Base-by-base conservation (phyloP, 2,113 vertebrate species). In the Carlito syrichta region DNA sequence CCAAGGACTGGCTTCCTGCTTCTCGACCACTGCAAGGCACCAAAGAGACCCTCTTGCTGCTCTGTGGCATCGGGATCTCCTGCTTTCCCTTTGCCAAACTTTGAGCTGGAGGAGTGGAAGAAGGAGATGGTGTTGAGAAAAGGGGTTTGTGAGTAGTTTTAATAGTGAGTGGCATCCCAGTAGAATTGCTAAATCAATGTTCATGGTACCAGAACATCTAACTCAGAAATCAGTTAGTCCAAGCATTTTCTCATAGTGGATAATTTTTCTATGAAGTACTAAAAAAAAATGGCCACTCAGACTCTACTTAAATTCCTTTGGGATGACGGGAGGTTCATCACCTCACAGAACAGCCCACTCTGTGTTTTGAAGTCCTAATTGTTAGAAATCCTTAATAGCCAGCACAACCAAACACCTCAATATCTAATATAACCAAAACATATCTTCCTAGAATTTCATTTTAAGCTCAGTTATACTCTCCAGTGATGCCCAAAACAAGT, bases 141-240 rank as follows among this genome's bases (percentile, higher is more conserved):
- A 74, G 4, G 43, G 56, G 35, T 32, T 40, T 45, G 9, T 6
- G n/a, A 62, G 20, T 40, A 3, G 17, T 30, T 50, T 62, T 13
- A 25, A 11, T 9, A 0, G 27, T 6, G 48, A 22, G 16, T 8
- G n/a, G 22, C 45, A 7, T 48, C 23, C 71, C 3, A 8, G 19
- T 2, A 9, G 2, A 60, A 27, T 20, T 62, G 48, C 50, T 11
- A 0, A 5, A n/a, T n/a, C n/a, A n/a, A 0, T 4, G 20, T 38
- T 25, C 52, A 4, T 4, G 30, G 9, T 30, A 8, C 62, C 5
- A 0, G 7, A 9, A 20, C 25, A 6, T 40, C 48, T 77, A 32
- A 14, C 6, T 8, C 16, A 23, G 77, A 86, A 77, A 68, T 16
- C 66, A 4, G 45, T 77, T 8, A 9, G 8, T 32, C 43, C 68